A percentile compares a stretch with the other conserved stretches of the same genome.
Conservation (phyloP, 2,888 invertebrate species). For the Dusona sp. region DNA sequence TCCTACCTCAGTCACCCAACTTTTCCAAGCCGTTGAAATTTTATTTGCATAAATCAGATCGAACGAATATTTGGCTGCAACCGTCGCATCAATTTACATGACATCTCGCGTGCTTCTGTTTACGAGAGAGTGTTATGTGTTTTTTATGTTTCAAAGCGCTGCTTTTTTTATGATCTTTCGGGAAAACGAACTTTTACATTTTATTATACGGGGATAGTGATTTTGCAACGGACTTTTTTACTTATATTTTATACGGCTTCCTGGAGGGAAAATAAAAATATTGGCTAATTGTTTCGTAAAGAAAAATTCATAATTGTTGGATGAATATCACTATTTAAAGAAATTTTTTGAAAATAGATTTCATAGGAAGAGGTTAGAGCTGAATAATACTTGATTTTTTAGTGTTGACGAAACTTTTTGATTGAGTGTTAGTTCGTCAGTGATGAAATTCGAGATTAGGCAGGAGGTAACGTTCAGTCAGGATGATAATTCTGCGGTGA, state of each 20-base stretch:
- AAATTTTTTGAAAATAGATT: no score
- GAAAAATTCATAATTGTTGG: neutral
- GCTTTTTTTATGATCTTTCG: neutral
- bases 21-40: conserved; percentile 1
- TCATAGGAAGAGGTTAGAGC: neutral
- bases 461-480: neutral
- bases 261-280: neutral
- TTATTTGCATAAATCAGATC: conserved; percentile 1
- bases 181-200: conserved; percentile 6
- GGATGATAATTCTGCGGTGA: neutral
- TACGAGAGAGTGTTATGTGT: neutral
- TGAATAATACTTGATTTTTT: neutral
- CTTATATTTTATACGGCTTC: neutral
- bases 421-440: neutral
- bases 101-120: conserved; percentile 1
- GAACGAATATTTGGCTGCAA: conserved; percentile 14
- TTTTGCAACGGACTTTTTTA: neutral
- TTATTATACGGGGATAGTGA: neutral
- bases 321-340: no score
- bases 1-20: neutral
- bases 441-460: neutral
- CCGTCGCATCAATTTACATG: conserved; percentile 7
- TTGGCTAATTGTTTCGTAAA: neutral
- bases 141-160: conserved; percentile 1
- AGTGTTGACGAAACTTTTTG: neutral